Evolutionary conservation across 2,888 invertebrate genomes (phyloP), one percentile per base, ranked within the genome.

Genomic region (Axea sp.): DNA sequence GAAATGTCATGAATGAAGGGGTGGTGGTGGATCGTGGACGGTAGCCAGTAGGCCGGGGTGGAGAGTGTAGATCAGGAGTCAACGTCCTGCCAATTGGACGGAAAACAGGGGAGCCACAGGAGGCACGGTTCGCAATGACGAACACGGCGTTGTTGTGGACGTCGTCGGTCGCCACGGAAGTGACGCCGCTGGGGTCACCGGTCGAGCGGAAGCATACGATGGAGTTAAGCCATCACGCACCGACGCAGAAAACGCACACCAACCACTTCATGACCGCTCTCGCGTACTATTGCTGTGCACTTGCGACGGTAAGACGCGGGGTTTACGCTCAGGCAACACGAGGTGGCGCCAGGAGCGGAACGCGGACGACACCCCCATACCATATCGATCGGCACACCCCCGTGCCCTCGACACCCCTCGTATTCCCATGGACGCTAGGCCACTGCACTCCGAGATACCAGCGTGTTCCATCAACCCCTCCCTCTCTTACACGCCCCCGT

Each of bases 391-490:
- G 81, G 65, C 57, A 62, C 47, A 59, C 59, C 65, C 22, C 47
- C 62, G 65, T 39, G 41, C 72, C 55, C 64, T 47, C 51, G 30
- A 59, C 73, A 53, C 76, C 78, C 74, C 53, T 22, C 60, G 47
- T 30, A 64, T 73, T 71, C 77, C 78, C 75, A 73, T 75, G 77
- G 75, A 78, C 79, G 80, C 76, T 81, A 83, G 86, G 86, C 84
- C 86, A 86, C 80, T 86, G 86, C 85, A 84, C 86, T 80, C 85
- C 78, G 73, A 76, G 55, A 49, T 77, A 72, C 75, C 78, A 78
- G 77, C 83, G 78, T 83, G 81, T 78, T 73, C 79, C 77, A 26
- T 47, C 30, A 77, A 78, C 77, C 72, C 78, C 45, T 31, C 47
- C 12, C n/a, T 24, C n/a, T 19, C 7, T 17, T 9, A 1, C 11